phyloP scores from a whole-genome alignment of 2,888 invertebrate species.

The Parelbella ahira region DNA sequence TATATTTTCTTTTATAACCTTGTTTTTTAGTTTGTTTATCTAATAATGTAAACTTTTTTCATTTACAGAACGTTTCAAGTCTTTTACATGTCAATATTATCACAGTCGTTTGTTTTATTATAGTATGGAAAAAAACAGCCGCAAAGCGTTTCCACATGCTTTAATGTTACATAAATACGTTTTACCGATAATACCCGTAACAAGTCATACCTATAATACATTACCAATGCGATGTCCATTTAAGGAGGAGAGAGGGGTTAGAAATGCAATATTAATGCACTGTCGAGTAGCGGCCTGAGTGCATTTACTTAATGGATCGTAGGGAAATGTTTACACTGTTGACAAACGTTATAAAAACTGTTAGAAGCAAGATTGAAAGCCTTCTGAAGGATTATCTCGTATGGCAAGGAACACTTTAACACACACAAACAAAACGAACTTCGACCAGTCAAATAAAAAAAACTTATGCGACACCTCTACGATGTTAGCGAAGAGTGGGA shows the following conservation, averaged over 20 bases:
- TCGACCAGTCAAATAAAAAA: constrained; percentile 55
- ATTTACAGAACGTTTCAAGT: too few relatives aligned
- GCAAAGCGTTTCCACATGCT: too few relatives aligned
- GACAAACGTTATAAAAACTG: constrained; percentile 58
- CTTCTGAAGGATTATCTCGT: constrained; percentile 65
- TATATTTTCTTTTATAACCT: too few relatives aligned
- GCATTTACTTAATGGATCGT: constrained; percentile 78
- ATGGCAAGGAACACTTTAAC: constrained; percentile 49
- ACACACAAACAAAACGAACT: constrained; percentile 63
- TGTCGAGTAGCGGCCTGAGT: constrained; percentile 67
- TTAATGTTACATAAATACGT: too few relatives aligned
- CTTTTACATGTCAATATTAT: too few relatives aligned
- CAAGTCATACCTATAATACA: too few relatives aligned
- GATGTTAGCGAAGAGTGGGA: constrained; percentile 70
- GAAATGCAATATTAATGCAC: constrained; percentile 84
- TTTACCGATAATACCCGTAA: too few relatives aligned
- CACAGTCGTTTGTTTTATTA: too few relatives aligned
- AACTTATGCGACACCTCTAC: constrained; percentile 67
- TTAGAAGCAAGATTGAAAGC: too few relatives aligned
- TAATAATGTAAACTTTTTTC: too few relatives aligned
- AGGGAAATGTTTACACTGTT: constrained; percentile 71
- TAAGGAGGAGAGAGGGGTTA: constrained; percentile 26
- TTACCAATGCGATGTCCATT: constrained; percentile 23
- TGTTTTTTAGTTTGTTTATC: too few relatives aligned
- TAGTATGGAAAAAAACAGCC: too few relatives aligned